These are phyloP conservation scores for Prorops nasuta DNA, from an alignment of 1,140 invertebrate species.

Conservation along the genomic window DNA sequence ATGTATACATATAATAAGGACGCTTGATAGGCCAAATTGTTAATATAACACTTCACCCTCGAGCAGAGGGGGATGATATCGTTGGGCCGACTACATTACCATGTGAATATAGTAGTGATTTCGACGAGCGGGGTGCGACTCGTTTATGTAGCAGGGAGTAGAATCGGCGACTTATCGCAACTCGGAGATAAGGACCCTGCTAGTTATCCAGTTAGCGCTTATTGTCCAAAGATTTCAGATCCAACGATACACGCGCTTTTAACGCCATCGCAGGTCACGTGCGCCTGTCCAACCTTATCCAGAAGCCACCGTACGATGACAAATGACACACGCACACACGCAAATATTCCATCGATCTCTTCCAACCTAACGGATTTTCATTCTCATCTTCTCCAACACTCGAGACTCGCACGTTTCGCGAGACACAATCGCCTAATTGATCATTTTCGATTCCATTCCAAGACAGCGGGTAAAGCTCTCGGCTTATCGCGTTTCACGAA, in stretches of 20 bases:
- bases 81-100: constrained; percentile 46
- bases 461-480: no score
- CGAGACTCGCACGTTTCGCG: constrained; percentile 18
- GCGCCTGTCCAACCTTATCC: constrained; percentile 10
- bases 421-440: no score
- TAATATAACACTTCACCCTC: constrained; percentile 51
- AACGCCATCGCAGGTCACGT: constrained; percentile 23
- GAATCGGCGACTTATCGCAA: constrained; percentile 38
- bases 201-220: constrained; percentile 56
- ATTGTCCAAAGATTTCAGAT: constrained; percentile 56
- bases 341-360: constrained; percentile 31
- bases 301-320: constrained; percentile 45
- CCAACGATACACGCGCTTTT: constrained; percentile 43
- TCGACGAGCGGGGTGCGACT: constrained; percentile 45
- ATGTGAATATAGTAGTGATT: constrained; percentile 56
- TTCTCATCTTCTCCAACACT: neutral
- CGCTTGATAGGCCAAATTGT: no score
- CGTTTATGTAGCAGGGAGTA: constrained; percentile 3
- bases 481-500: no score
- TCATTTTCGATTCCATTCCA: no score
- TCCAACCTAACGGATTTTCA: constrained; percentile 34
- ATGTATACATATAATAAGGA: no score
- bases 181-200: constrained; percentile 45
- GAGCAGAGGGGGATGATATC: constrained; percentile 45
- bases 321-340: constrained; percentile 49